Evolutionary conservation across 2,113 vertebrate genomes (phyloP).

Genomic region (Xenopus laevis): DNA sequence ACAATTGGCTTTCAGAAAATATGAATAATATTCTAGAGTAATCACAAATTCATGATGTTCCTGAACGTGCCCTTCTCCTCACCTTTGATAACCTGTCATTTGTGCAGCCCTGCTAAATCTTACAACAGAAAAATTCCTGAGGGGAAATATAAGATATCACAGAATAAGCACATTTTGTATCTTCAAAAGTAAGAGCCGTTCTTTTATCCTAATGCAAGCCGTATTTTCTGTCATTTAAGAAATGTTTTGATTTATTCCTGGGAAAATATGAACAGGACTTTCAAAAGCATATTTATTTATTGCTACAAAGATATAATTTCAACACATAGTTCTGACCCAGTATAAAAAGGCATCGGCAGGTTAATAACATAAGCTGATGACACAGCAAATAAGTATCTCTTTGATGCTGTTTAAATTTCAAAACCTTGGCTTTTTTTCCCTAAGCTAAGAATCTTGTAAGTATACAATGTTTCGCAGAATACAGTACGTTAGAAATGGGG

Average conservation of each 20-base stretch:
- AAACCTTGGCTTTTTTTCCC: too few relatives aligned
- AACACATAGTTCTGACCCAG: background rate
- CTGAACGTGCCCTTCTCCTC: background rate
- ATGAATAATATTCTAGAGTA: too few relatives aligned
- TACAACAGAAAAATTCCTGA: constrained; percentile 18
- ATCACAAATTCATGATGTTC: background rate
- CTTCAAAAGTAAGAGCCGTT: constrained; percentile 25
- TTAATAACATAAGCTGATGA: too few relatives aligned
- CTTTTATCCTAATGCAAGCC: constrained; percentile 25
- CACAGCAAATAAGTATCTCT: too few relatives aligned
- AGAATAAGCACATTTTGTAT: constrained; percentile 23
- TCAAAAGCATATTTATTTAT: background rate
- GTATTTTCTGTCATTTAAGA: constrained; percentile 35
- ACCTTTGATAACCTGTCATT: background rate
- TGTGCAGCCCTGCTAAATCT: constrained; percentile 3
- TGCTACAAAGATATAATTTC: background rate
- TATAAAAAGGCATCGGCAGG: too few relatives aligned
- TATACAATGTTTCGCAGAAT: too few relatives aligned
- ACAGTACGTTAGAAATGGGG: too few relatives aligned
- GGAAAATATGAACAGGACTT: background rate
- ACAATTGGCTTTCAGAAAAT: too few relatives aligned
- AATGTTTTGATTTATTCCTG: constrained; percentile 25
- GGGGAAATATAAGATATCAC: constrained; percentile 34
- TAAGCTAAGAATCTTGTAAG: too few relatives aligned
- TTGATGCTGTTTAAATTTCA: too few relatives aligned